A percentile compares a stretch with the other conserved stretches of the same genome.
Conservation (phyloP, 2,797 vertebrate species). For the Gallinago solitaria region DNA sequence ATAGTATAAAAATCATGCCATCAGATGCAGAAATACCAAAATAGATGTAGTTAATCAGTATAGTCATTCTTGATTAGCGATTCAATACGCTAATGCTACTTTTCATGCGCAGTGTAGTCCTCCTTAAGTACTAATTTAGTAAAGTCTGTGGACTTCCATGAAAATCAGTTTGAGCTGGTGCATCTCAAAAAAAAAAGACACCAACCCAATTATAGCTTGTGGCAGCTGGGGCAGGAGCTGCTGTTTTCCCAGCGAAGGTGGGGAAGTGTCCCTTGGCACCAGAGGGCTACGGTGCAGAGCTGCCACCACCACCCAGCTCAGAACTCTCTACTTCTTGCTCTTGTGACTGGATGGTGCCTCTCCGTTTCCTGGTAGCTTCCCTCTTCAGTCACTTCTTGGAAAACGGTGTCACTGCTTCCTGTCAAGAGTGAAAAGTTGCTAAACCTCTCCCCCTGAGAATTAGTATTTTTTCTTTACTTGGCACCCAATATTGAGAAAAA, state of each 20-base stretch:
- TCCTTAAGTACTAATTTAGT: neutral
- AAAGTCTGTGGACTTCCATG: neutral
- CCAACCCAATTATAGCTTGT: neutral
- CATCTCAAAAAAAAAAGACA: neutral
- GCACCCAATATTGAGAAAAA: neutral
- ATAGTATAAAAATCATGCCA: neutral
- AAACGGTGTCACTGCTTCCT: neutral
- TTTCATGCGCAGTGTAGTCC: neutral
- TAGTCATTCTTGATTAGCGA: neutral
- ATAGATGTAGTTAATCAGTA: neutral
- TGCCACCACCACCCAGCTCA: neutral
- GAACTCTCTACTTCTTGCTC: neutral
- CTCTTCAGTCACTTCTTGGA: constrained; percentile 13
- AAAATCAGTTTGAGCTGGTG: neutral
- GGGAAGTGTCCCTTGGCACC: accelerated
- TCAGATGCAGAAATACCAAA: neutral
- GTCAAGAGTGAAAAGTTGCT: neutral
- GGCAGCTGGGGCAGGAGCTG: neutral
- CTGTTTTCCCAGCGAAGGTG: neutral
- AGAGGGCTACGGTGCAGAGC: neutral
- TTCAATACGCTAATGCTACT: neutral
- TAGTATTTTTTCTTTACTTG: neutral
- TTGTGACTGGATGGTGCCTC: neutral
- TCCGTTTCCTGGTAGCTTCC: neutral
- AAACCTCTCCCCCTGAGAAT: neutral